Evolutionary conservation across 2,797 vertebrate genomes (phyloP).

Genomic region (Pangasius macronema): DNA sequence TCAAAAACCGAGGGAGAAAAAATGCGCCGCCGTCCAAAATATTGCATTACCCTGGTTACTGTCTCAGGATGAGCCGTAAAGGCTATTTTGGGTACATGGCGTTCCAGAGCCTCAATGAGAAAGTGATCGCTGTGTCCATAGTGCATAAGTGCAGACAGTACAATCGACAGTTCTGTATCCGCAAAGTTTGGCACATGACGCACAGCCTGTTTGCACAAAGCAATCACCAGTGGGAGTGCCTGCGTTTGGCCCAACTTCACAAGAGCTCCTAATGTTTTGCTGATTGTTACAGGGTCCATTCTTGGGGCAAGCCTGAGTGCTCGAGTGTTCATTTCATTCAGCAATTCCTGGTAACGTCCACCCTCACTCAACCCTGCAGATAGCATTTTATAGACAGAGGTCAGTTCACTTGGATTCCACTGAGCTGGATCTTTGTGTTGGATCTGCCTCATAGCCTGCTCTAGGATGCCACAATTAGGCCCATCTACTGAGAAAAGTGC

Average conservation of each 20-base stretch:
- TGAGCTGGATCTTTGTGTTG: constrained; percentile 64
- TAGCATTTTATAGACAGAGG: constrained; percentile 77
- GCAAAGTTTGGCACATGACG: constrained; percentile 77
- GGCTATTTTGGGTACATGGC: constrained; percentile 64
- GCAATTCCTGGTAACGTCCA: constrained; percentile 71
- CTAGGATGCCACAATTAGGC: constrained; percentile 60
- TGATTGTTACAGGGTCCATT: constrained; percentile 74
- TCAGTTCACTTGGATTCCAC: constrained; percentile 76
- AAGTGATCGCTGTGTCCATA: constrained; percentile 80
- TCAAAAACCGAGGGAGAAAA: constrained; percentile 81
- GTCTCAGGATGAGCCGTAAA: constrained; percentile 76
- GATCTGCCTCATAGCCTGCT: constrained; percentile 74
- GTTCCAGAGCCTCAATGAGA: constrained; percentile 82
- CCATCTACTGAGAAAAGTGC: constrained; percentile 77
- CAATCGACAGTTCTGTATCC: constrained; percentile 75
- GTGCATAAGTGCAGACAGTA: constrained; percentile 82
- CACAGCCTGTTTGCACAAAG: constrained; percentile 79
- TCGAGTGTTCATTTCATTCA: constrained; percentile 79
- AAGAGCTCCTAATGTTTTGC: constrained; percentile 77
- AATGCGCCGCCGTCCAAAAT: constrained; percentile 79
- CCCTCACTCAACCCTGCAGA: constrained; percentile 63
- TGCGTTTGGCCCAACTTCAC: constrained; percentile 76
- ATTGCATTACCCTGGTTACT: constrained; percentile 77
- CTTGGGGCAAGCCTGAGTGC: constrained; percentile 62
- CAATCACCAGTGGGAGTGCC: constrained; percentile 79